Conservation (phyloP, 1,140 invertebrate genomes). For the Aphis gossypii region DNA sequence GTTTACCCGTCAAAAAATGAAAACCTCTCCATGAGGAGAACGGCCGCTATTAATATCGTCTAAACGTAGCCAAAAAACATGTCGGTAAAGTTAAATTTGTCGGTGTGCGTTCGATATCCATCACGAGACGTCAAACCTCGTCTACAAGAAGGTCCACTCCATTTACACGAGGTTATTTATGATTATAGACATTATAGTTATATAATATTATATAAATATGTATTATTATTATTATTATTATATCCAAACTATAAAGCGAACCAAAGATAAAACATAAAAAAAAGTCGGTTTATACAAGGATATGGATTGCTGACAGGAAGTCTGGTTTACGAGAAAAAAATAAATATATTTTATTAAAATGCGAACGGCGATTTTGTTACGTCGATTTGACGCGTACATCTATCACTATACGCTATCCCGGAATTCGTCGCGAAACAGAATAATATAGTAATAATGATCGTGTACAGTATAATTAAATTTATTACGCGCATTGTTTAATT, state of each 20-base stretch:
- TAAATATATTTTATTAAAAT: neutral
- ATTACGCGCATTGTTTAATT: neutral
- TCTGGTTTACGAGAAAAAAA: neutral
- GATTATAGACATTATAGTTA: neutral
- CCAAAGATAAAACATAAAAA: neutral
- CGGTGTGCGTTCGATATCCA: constrained; percentile 29
- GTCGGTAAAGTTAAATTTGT: constrained; percentile 36
- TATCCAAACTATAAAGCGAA: neutral
- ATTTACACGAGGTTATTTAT: constrained; percentile 35
- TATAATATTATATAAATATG: neutral
- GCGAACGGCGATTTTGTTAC: neutral
- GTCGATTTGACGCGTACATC: neutral
- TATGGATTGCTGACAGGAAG: neutral
- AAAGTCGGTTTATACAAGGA: neutral
- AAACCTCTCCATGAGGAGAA: neutral
- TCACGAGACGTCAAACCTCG: constrained; percentile 27
- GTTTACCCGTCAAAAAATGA: constrained; percentile 38
- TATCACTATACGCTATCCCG: neutral
- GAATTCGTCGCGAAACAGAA: neutral
- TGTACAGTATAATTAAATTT: neutral
- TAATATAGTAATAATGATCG: neutral
- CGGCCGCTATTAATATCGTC: constrained; percentile 45
- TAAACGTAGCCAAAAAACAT: constrained; percentile 17
- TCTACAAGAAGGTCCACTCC: neutral
- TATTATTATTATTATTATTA: neutral